Conservation (phyloP, 2,888 invertebrate genomes). For the Eupithecia inturbata region DNA sequence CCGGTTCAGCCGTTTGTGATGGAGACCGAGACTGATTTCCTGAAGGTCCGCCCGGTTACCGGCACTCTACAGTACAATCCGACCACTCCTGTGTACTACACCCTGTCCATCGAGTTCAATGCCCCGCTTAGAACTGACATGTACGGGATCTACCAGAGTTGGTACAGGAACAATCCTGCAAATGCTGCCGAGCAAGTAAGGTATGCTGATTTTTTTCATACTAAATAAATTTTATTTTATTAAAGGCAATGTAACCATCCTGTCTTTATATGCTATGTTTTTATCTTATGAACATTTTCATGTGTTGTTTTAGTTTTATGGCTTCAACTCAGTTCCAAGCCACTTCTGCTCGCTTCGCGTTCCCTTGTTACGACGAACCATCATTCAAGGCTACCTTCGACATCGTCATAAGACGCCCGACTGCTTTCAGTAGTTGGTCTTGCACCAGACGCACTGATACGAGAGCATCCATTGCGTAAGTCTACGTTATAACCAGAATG, state of each 20-base stretch:
- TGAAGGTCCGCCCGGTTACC: conserved; percentile 52
- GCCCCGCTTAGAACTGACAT: conserved; percentile 68
- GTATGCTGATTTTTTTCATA: conserved; percentile 46
- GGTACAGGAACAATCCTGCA: conserved; percentile 62
- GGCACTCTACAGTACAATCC: conserved; percentile 54
- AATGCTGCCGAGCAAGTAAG: conserved; percentile 45
- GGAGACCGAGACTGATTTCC: conserved; percentile 59
- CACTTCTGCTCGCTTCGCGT: conserved; percentile 87
- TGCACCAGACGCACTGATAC: conserved; percentile 83
- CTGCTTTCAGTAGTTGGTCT: conserved; percentile 76
- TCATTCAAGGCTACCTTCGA: conserved; percentile 91
- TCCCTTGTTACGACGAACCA: conserved; percentile 93
- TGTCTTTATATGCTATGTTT: neutral
- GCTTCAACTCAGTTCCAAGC: conserved; percentile 89
- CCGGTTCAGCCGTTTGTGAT: conserved; percentile 32
- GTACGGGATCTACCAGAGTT: conserved; percentile 75
- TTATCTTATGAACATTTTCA: neutral
- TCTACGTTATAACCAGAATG: neutral
- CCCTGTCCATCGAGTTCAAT: conserved; percentile 57
- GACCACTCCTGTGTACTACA: conserved; percentile 50
- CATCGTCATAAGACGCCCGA: conserved; percentile 86
- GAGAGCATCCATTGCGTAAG: conserved; percentile 52
- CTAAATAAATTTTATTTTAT: neutral
- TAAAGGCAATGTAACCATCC: neutral
- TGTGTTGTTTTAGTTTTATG: conserved; percentile 73